Percentiles rank a stretch among this genome's conserved stretches.
These are phyloP conservation scores for Epistrophe grossulariae DNA, from an alignment of 2,888 invertebrate species.

Conservation along the genomic window DNA sequence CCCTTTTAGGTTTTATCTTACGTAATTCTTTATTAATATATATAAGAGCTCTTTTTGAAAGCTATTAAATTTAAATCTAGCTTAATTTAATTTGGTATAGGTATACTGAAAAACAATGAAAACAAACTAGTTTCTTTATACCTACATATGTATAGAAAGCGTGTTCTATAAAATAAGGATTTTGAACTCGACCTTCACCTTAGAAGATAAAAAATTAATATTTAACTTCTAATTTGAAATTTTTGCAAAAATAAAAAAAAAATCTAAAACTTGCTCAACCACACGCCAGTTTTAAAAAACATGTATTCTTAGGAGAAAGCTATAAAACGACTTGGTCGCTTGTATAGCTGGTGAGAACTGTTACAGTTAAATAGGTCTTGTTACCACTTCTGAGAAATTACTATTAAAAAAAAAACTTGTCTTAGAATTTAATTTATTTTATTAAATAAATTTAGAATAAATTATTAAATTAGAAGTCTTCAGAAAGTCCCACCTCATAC, in stretches of 20 bases:
- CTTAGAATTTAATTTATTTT: not conserved
- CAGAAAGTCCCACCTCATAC: not conserved
- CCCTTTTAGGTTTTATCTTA: constrained; percentile 5
- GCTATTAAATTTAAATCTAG: not conserved
- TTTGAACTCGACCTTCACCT: constrained; percentile 37
- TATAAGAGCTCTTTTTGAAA: not conserved
- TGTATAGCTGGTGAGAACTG: constrained; percentile 4
- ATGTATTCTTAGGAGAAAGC: not conserved
- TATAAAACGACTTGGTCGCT: not conserved
- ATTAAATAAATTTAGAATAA: not conserved
- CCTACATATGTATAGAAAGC: not conserved
- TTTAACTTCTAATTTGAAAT: constrained; percentile 1
- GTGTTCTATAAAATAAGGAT: constrained; percentile 25
- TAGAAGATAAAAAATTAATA: not conserved
- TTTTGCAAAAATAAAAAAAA: not conserved
- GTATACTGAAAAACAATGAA: not conserved
- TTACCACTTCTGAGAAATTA: constrained; percentile 2
- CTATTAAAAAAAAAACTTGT: not conserved
- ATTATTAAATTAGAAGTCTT: not conserved
- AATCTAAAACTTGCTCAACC: not conserved
- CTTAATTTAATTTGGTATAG: not conserved
- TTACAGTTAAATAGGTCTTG: constrained; percentile 7
- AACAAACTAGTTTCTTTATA: not conserved
- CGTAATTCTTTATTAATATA: not conserved
- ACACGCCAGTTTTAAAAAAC: not conserved